Evolutionary conservation across 2,113 vertebrate species (phyloP), one percentile per base, ranked within the genome.

Genomic region (Damaliscus lunatus): DNA sequence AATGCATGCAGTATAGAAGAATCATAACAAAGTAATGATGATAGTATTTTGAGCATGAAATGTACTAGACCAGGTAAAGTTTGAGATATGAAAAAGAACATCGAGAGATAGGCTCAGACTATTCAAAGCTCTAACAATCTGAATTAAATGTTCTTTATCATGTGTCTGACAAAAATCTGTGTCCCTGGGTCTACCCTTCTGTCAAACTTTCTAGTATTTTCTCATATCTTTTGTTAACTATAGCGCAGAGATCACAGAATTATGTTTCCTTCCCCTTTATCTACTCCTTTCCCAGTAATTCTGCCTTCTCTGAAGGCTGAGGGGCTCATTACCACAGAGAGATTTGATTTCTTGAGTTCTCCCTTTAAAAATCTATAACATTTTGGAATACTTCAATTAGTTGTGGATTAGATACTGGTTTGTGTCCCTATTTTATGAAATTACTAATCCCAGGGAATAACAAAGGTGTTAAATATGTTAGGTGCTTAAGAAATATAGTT

Each of bases 101-200:
- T 25, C 3, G 25, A 86, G 67, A 36, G 62, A 8, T 36, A 46
- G 29, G 19, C 4, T 92, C 25, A 50, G 53, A 64, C 19, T 92
- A 93, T 52, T 86, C 59, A 81, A 88, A 94, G 15, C 19, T 86
- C 55, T 84, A 84, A 85, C 11, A 86, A 55, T 67, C n/a, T 92
- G 77, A 90, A 90, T 80, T 89, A 97, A 95, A 87, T 55, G 43
- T n/a, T 88, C 78, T 87, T 83, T 88, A 46, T 85, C 43, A 82
- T 3, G 60, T n/a, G 29, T 21, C 5, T 96, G 60, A 60, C 19
- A n/a, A 83, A 74, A 97, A 77, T 93, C 55, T 87, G 2, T 50
- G n/a, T 91, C 55, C 23, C 19, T 89, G 33, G 10, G 81, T 94
- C 36, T 87, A 64, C 9, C 6, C 10, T 29, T 90, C 31, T 71